A percentile compares a stretch with the other conserved stretches of the same genome.
Evolutionary conservation across 1,140 invertebrate genomes (phyloP).

Genomic region (Dinothrombium tinctorium): DNA sequence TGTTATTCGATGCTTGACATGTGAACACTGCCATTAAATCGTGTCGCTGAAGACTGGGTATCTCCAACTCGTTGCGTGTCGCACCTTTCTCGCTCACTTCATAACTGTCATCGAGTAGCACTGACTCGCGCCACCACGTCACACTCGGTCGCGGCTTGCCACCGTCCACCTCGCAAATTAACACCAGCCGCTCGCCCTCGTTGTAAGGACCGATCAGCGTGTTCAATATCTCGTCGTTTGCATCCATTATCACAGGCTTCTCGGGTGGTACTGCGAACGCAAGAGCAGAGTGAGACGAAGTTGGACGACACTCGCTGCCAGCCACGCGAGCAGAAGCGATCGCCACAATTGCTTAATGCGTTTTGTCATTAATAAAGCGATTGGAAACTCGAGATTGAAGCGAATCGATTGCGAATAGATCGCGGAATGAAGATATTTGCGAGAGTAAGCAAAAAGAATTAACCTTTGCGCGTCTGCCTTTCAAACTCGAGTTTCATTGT

Average conservation of each 20-base stretch:
- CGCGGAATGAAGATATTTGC: no score
- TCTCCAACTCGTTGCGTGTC: constrained; percentile 38
- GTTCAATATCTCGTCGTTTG: constrained; percentile 15
- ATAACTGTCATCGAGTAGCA: constrained; percentile 24
- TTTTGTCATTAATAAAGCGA: no score
- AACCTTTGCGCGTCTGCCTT: no score
- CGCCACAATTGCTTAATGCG: no score
- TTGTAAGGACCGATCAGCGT: constrained; percentile 18
- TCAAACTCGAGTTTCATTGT: no score
- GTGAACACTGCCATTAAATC: constrained; percentile 57
- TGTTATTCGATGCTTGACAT: constrained; percentile 59
- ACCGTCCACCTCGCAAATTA: constrained; percentile 52
- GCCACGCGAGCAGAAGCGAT: no score
- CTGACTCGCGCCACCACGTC: constrained; percentile 48
- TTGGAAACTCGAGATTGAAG: no score
- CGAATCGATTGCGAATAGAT: no score
- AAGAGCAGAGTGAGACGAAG: no score
- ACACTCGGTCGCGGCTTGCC: constrained; percentile 52
- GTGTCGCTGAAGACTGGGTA: constrained; percentile 38
- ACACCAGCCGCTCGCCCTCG: constrained; percentile 28
- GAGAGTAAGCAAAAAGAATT: no score
- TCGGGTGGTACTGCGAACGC: constrained; percentile 19
- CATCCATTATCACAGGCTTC: constrained; percentile 18
- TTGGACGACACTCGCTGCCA: no score
- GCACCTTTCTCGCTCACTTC: constrained; percentile 21